Percentiles rank a stretch among this genome's conserved stretches.
phyloP scores from a whole-genome alignment of 2,888 invertebrate species.

The Melipona beecheii region DNA sequence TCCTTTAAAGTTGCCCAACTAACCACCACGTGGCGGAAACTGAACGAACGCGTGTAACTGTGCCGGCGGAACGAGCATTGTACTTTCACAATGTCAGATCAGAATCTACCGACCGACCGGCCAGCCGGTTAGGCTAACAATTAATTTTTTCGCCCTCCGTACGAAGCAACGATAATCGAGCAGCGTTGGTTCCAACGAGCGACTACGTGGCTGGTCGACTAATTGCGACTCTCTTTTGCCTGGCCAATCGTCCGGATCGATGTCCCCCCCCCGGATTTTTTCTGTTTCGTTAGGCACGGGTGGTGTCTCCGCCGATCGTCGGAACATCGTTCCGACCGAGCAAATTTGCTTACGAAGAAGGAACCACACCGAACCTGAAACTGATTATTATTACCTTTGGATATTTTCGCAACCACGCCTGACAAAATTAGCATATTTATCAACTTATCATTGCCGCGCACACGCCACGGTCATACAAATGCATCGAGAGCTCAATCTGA shows the following conservation, averaged over 20 bases:
- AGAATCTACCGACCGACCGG: conserved; percentile 63
- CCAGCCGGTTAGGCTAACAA: conserved; percentile 50
- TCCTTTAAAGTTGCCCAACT: conserved; percentile 47
- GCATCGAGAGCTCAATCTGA: conserved; percentile 54
- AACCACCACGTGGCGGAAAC: conserved; percentile 50
- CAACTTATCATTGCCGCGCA: conserved; percentile 51
- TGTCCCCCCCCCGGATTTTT: conserved; percentile 5
- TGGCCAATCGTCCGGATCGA: background rate
- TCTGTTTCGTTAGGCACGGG: background rate
- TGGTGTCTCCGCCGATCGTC: background rate
- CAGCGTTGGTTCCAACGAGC: conserved; percentile 26
- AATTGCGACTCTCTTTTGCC: conserved; percentile 53
- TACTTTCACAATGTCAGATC: conserved; percentile 66
- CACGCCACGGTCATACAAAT: conserved; percentile 5
- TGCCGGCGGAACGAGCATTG: conserved; percentile 56
- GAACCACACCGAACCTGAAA: background rate
- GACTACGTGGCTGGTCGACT: conserved; percentile 25
- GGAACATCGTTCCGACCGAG: too few species aligned
- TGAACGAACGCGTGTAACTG: conserved; percentile 54
- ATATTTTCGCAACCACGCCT: conserved; percentile 45
- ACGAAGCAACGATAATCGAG: conserved; percentile 52
- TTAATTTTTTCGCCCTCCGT: conserved; percentile 52
- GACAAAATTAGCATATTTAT: conserved; percentile 69
- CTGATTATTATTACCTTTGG: conserved; percentile 49
- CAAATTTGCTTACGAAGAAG: conserved; percentile 11